These are phyloP conservation scores for Platalea minor DNA, from an alignment of 2,797 vertebrate genomes.

Conservation along the genomic window DNA sequence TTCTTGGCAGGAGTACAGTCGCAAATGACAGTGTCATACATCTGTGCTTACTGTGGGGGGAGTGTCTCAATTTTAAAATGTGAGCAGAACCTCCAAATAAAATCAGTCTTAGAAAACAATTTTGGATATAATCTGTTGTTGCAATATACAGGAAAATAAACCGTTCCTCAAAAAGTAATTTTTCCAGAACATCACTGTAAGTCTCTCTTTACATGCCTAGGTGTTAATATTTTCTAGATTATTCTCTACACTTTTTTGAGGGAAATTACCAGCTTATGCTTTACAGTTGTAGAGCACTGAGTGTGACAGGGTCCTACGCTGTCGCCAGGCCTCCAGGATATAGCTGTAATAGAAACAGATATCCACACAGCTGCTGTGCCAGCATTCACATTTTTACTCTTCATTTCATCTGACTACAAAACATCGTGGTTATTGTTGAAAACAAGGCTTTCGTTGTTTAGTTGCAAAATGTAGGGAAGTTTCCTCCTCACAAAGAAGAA, in stretches of 20 bases:
- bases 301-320: not conserved
- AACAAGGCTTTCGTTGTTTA: not conserved
- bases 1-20: conserved; percentile 71
- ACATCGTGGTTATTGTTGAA: not conserved
- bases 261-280: not conserved
- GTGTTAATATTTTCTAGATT: not conserved
- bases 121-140: not conserved
- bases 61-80: conserved; percentile 21
- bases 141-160: not conserved
- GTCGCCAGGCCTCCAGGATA: not conserved
- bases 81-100: conserved; percentile 17
- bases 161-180: not conserved
- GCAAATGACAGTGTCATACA: conserved; percentile 64
- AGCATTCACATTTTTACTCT: not conserved
- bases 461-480: not conserved
- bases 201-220: not conserved
- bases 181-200: not conserved
- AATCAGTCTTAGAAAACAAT: not conserved
- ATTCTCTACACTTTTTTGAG: not conserved
- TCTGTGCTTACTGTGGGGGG: conserved; percentile 54
- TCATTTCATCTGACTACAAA: not conserved
- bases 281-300: not conserved
- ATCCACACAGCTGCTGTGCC: not conserved
- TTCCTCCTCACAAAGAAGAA: not conserved
- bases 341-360: not conserved